Percentiles rank a stretch among this genome's conserved stretches.
Conservation (phyloP, 2,888 invertebrate species). For the Erebia palarica region DNA sequence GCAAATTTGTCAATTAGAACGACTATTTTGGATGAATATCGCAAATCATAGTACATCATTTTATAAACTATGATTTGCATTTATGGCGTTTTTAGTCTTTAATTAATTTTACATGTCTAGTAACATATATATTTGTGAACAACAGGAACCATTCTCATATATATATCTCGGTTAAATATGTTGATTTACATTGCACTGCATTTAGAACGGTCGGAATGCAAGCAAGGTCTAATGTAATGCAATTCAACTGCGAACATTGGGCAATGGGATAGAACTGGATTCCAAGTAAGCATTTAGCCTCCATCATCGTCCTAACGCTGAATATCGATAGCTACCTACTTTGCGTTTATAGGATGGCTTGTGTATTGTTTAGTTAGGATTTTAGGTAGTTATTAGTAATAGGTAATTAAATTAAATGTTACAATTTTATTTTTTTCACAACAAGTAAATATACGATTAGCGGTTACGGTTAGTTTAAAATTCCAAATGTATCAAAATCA, state of each 20-base stretch:
- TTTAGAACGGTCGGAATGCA: constrained; percentile 59
- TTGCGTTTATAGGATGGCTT: neutral
- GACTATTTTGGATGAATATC: neutral
- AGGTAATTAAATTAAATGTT: too few relatives aligned
- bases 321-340: constrained; percentile 36
- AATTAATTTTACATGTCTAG: too few relatives aligned
- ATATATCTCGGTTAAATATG: constrained; percentile 38
- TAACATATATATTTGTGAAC: constrained; percentile 4
- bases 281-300: constrained; percentile 69
- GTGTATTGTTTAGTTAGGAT: constrained; percentile 10
- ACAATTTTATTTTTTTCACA: too few relatives aligned
- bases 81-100: too few relatives aligned
- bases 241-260: constrained; percentile 64
- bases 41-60: too few relatives aligned
- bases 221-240: constrained; percentile 73
- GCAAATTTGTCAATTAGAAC: neutral
- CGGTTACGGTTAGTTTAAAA: too few relatives aligned
- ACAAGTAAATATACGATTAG: too few relatives aligned
- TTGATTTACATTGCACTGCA: constrained; percentile 40
- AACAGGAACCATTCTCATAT: constrained; percentile 21
- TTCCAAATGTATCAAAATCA: too few relatives aligned
- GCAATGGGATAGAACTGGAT: constrained; percentile 65
- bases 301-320: constrained; percentile 47
- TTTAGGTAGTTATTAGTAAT: neutral
- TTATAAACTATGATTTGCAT: too few relatives aligned